Percentiles rank a stretch among this genome's conserved stretches.
Evolutionary conservation across 2,797 vertebrate genomes (phyloP).

Genomic region (Stomatorhinus walkeri): DNA sequence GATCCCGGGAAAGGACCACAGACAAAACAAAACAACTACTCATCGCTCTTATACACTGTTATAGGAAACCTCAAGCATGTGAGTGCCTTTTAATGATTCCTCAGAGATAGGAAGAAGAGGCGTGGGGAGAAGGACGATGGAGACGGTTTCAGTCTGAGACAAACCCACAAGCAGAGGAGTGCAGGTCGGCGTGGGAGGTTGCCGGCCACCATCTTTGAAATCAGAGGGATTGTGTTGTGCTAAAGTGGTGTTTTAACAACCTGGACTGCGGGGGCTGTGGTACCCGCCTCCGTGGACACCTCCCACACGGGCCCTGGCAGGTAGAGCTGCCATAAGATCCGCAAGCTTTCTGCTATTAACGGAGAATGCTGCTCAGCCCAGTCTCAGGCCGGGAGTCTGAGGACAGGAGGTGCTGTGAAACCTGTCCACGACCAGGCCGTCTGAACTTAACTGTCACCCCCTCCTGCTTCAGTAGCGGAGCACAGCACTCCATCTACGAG

Average conservation of each 20-base stretch:
- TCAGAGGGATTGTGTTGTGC: neutral
- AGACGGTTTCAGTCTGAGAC: neutral
- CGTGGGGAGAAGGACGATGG: neutral
- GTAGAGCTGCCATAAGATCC: neutral
- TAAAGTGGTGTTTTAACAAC: conserved; percentile 7
- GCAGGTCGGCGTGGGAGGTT: neutral
- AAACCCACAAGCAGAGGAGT: neutral
- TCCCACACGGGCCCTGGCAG: conserved; percentile 7
- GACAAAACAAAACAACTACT: neutral
- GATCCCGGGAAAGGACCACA: neutral
- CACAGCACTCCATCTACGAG: neutral
- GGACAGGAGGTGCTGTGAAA: neutral
- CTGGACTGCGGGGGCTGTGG: neutral
- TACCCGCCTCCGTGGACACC: conserved; percentile 1
- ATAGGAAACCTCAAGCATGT: neutral
- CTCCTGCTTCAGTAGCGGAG: neutral
- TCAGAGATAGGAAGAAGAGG: neutral
- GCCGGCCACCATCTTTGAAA: neutral
- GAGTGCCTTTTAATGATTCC: neutral
- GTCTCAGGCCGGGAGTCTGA: neutral
- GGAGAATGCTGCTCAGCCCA: neutral
- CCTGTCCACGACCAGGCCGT: neutral
- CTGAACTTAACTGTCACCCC: neutral
- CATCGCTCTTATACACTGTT: neutral
- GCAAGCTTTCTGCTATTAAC: neutral